phyloP scores from a whole-genome alignment of 2,797 vertebrate species.

The Florisuga fusca region DNA sequence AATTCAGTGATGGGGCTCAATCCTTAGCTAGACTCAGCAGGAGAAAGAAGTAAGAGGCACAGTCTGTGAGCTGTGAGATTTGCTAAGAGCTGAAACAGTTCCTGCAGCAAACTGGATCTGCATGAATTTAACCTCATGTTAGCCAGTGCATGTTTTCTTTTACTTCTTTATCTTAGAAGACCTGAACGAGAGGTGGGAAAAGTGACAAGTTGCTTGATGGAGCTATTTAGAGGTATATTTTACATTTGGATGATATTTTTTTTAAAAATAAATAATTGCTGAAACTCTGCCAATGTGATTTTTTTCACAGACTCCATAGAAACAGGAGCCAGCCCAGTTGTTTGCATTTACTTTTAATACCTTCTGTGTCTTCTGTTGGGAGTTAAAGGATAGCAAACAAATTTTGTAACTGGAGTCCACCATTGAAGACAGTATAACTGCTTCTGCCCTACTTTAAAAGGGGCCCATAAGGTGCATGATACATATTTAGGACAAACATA shows the following conservation, averaged over 20 bases:
- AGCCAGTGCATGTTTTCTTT: background rate
- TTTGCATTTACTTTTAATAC: background rate
- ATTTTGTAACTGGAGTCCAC: background rate
- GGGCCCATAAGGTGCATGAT: background rate
- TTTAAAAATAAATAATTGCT: background rate
- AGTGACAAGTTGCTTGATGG: background rate
- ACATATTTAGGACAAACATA: background rate
- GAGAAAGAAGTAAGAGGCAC: conserved; percentile 16
- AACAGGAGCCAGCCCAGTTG: background rate
- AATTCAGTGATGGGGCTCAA: conserved; percentile 35
- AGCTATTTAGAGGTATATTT: background rate
- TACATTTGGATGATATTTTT: background rate
- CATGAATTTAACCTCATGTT: conserved; percentile 14
- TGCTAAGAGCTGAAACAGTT: background rate
- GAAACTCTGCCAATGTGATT: background rate
- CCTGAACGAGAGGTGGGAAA: background rate
- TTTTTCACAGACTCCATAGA: background rate
- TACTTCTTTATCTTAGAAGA: background rate
- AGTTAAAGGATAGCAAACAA: background rate
- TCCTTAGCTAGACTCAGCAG: conserved; percentile 48
- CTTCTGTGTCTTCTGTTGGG: background rate
- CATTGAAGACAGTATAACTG: background rate
- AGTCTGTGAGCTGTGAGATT: background rate
- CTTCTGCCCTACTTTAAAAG: background rate
- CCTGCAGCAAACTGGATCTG: background rate